phyloP scores from a whole-genome alignment of 1,140 invertebrate genomes.

The Drosophila asahinai region DNA sequence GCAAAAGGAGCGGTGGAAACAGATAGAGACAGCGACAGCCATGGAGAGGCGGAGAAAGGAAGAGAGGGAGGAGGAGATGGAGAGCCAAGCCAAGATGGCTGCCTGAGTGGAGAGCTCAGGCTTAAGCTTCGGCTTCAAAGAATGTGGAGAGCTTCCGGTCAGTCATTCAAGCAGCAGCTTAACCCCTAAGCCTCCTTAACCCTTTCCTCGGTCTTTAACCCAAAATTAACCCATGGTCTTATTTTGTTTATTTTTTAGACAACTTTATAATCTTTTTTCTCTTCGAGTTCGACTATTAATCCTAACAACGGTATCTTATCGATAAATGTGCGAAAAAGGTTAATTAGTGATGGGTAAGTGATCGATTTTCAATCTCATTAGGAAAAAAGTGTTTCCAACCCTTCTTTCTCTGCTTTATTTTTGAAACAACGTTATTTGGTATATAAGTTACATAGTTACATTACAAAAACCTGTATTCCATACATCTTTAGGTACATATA shows the following conservation, averaged over 20 bases:
- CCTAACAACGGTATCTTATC: not conserved
- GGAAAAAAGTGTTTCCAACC: no score
- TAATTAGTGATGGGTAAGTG: not conserved
- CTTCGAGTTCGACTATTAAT: not conserved
- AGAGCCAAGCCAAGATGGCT: slow-evolving; percentile 30
- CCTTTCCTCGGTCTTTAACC: not conserved
- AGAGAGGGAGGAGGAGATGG: slow-evolving; percentile 25
- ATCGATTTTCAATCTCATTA: not conserved
- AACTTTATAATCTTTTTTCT: not conserved
- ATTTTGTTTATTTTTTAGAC: not conserved
- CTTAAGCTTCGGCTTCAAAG: slow-evolving; percentile 33
- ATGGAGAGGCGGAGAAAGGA: slow-evolving; percentile 1
- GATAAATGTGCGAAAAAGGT: no score
- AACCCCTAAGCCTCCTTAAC: slow-evolving; percentile 18
- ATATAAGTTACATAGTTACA: no score
- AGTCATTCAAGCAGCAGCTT: slow-evolving; percentile 21
- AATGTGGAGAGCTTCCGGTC: slow-evolving; percentile 63
- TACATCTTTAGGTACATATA: not conserved
- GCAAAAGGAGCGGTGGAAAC: slow-evolving; percentile 33
- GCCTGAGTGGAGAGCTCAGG: slow-evolving; percentile 22
- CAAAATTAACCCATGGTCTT: not conserved
- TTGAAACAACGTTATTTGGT: no score
- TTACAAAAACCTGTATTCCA: no score
- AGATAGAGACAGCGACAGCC: slow-evolving; percentile 7
- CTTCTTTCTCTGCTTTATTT: no score